These are phyloP conservation scores for Diarsia brunnea DNA, from an alignment of 2,888 invertebrate genomes.

Conservation along the genomic window DNA sequence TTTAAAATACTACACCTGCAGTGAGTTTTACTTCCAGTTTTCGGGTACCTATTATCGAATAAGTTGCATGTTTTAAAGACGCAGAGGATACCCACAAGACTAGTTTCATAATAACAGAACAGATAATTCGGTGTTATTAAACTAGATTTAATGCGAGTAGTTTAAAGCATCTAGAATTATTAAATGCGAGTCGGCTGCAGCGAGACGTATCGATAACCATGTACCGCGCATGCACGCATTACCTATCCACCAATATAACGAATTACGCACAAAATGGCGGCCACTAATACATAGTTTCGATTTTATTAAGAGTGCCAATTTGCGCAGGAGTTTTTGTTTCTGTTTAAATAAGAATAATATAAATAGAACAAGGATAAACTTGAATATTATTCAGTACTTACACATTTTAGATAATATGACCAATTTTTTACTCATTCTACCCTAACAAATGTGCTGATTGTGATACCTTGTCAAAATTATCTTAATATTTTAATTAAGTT, in stretches of 20 bases:
- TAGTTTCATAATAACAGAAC: neutral
- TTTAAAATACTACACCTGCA: conserved; percentile 9
- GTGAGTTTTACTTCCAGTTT: neutral
- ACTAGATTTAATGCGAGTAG: conserved; percentile 12
- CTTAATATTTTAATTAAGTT: neutral
- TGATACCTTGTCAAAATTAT: neutral
- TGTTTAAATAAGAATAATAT: conserved; percentile 34
- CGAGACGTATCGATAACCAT: conserved; percentile 34
- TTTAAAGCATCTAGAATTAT: conserved; percentile 34
- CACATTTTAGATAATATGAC: neutral
- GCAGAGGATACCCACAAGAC: neutral
- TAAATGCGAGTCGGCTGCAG: conserved; percentile 24
- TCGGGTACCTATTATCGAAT: neutral
- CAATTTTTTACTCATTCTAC: neutral
- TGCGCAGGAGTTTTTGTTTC: conserved; percentile 32
- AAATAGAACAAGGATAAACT: conserved; percentile 42
- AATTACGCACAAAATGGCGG: conserved; percentile 35
- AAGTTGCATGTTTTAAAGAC: neutral
- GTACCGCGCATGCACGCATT: conserved; percentile 11
- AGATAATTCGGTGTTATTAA: neutral
- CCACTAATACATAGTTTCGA: conserved; percentile 9
- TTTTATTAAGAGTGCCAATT: conserved; percentile 5
- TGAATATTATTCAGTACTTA: conserved; percentile 12
- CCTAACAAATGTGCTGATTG: neutral
- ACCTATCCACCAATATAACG: conserved; percentile 26